These are phyloP conservation scores for Rallus limicola DNA, from an alignment of 2,113 vertebrate genomes.

Conservation along the genomic window DNA sequence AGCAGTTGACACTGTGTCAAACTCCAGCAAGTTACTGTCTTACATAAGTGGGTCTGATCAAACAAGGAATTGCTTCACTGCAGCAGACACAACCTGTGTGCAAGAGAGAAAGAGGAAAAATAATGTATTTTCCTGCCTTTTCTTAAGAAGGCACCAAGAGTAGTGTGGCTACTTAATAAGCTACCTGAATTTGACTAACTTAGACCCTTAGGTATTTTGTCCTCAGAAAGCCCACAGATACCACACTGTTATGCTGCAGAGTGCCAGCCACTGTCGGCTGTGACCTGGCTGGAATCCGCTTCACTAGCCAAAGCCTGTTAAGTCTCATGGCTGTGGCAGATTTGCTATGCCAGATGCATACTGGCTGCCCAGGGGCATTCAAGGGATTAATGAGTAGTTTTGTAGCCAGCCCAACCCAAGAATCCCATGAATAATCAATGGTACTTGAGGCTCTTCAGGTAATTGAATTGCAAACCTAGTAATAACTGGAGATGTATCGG, in stretches of 20 bases:
- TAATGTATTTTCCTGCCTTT: not conserved
- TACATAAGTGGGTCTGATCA: not conserved
- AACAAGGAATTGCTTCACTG: not conserved
- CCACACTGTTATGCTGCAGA: not conserved
- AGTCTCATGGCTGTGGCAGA: not conserved
- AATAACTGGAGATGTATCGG: conserved; percentile 65
- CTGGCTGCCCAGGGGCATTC: conserved; percentile 39
- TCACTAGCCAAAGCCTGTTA: not conserved
- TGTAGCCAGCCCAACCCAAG: conserved; percentile 37
- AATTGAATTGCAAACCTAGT: conserved; percentile 72
- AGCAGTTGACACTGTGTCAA: not conserved
- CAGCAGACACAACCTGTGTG: not conserved
- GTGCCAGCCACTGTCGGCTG: not conserved
- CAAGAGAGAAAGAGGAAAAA: not conserved
- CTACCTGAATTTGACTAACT: not conserved
- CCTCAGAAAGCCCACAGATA: not conserved
- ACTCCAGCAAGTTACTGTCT: not conserved
- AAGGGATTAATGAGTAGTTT: conserved; percentile 72
- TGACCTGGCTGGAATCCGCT: not conserved
- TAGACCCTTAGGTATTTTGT: not conserved
- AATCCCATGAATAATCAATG: conserved; percentile 76
- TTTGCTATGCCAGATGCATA: conserved; percentile 24
- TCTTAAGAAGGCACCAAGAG: not conserved
- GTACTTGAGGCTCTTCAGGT: conserved; percentile 55
- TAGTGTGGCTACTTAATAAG: not conserved